Base-by-base conservation (phyloP, 2,888 invertebrate genomes). In the Napeogenes sylphis region DNA sequence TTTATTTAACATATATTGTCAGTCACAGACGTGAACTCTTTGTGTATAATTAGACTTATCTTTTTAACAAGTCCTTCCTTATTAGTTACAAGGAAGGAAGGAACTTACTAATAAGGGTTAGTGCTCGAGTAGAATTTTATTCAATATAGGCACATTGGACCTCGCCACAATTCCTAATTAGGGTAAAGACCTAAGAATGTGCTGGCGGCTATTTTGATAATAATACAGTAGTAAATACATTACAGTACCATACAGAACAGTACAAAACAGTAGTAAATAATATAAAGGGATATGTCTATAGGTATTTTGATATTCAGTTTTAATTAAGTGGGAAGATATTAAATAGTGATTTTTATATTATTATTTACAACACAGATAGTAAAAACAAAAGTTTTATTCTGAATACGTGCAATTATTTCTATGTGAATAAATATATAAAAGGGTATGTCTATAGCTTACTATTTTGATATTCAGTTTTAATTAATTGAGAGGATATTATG, bases 61-160 rank as follows among this genome's bases (percentile, higher is more conserved):
- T 64, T 64, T 67, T 67, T 64, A 62, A 62, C 55, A 60, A 64
- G 58, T 64, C 62, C 33, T 67, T 67, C 66, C 66, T 64, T 64
- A 67, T 67, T 64, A 71, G 72, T 77, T 75, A 76, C 62, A 61
- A 68, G 67, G 67, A 64, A 73, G 72, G 68, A 76, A 74, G 73
- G 71, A 75, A 70, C 67, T 72, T 73, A 70, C 73, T 80, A 79
- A 78, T 79, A 78, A 78, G 79, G 71, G 73, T 74, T 76, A 68
- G 60, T 71, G 71, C 68, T 71, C 73, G 74, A 75, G 70, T 74
- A 67, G 75, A 73, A 76, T 74, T 75, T 77, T 77, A 77, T 76
- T 76, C 73, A 75, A 71, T 64, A 68, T 61, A 57, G 62, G 62
- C 70, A 64, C 71, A 64, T 65, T 3, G 42, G 8, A 8, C 10